phyloP scores from a whole-genome alignment of 2,113 vertebrate species.

The Mormoops blainvillei region DNA sequence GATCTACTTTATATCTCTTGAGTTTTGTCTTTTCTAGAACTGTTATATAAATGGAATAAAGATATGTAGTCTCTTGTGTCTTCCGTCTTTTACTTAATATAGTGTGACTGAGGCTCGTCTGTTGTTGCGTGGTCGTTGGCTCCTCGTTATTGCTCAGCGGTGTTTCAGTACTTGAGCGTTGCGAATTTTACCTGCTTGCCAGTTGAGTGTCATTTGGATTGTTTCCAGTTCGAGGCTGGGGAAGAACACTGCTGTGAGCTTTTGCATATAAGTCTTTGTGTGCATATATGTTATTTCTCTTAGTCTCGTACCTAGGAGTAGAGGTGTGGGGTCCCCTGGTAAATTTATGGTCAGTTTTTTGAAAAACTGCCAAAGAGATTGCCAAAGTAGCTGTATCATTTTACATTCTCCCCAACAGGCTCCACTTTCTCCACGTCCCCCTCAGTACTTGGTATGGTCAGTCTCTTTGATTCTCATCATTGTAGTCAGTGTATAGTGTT shows the following conservation, averaged over 20 bases:
- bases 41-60: not conserved
- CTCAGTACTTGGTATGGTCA: not conserved
- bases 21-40: not conserved
- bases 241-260: not conserved
- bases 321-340: not conserved
- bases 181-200: not conserved
- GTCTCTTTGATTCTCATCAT: not conserved
- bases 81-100: not conserved
- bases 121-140: fast-evolving
- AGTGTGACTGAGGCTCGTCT: not conserved
- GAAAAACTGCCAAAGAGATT: not conserved
- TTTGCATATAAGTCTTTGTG: not conserved
- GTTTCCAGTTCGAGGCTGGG: not conserved
- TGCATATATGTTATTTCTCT: not conserved
- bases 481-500: not conserved
- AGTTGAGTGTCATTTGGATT: not conserved
- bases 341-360: not conserved
- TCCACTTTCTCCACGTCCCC: not conserved
- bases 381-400: not conserved
- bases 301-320: not conserved
- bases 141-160: not conserved
- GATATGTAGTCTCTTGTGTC: not conserved
- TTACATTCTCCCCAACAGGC: not conserved
- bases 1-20: not conserved
- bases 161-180: not conserved